A percentile compares a stretch with the other conserved stretches of the same genome.
phyloP scores from a whole-genome alignment of 1,140 invertebrate species.

The Achatina immaculata region DNA sequence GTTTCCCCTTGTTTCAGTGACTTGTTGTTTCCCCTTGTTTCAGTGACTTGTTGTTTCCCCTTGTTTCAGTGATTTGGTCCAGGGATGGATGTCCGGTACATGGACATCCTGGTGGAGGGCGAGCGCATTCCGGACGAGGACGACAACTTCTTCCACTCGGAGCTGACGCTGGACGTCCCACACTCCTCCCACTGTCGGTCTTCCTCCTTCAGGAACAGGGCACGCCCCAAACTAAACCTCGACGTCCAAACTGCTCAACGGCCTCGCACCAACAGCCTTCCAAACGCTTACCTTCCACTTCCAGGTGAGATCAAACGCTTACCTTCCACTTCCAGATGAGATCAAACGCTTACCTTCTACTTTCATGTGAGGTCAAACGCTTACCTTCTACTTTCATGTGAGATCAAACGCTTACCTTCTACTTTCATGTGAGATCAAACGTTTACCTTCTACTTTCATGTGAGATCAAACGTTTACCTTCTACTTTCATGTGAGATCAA shows the following conservation, averaged over 20 bases:
- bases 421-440: no score
- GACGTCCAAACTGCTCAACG: constrained; percentile 46
- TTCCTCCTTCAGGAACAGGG: constrained; percentile 54
- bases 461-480: no score
- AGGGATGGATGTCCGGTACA: constrained; percentile 33
- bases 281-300: constrained; percentile 44
- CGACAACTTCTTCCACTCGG: constrained; percentile 22
- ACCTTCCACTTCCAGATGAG: constrained; percentile 38
- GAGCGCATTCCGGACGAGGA: constrained; percentile 33
- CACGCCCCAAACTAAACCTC: constrained; percentile 49
- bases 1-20: no score
- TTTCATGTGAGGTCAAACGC: constrained; percentile 40
- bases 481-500: no score
- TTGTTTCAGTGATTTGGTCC: background rate
- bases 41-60: no score
- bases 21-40: no score
- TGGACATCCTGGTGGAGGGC: constrained; percentile 44
- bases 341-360: constrained; percentile 42
- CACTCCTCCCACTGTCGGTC: constrained; percentile 51
- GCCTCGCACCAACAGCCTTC: constrained; percentile 54
- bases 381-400: constrained; percentile 38
- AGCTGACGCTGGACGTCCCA: constrained; percentile 23
- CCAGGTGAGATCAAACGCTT: constrained; percentile 41
- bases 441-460: no score
- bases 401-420: background rate